These are phyloP conservation scores for Tricholauxania praeusta DNA, from an alignment of 2,888 invertebrate species.

Conservation along the genomic window DNA sequence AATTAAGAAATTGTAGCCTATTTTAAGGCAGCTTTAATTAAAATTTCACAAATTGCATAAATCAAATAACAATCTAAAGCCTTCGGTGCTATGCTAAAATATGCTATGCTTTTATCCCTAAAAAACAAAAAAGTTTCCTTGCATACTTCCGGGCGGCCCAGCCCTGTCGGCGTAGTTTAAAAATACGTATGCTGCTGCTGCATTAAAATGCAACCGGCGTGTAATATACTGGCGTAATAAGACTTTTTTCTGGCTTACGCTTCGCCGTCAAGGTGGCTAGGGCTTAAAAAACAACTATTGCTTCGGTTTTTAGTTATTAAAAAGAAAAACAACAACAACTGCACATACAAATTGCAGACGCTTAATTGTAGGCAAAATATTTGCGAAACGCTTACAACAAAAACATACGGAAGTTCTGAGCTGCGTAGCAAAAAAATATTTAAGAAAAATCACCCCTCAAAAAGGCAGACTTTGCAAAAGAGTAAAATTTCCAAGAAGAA, in stretches of 20 bases:
- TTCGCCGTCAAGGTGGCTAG: too few relatives aligned
- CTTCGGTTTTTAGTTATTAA: too few relatives aligned
- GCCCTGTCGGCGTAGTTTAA: constrained; percentile 22
- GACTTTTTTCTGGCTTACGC: too few relatives aligned
- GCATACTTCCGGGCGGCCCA: constrained; percentile 35
- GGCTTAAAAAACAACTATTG: too few relatives aligned
- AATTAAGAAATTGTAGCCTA: constrained; percentile 46
- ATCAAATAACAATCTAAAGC: background rate
- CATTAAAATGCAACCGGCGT: constrained; percentile 33
- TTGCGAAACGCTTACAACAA: background rate
- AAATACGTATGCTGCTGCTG: background rate
- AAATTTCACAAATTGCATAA: background rate
- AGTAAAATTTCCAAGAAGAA: background rate
- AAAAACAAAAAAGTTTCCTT: background rate
- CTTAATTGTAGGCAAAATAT: constrained; percentile 15
- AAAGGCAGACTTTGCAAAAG: background rate
- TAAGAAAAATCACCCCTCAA: background rate
- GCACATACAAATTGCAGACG: constrained; percentile 22
- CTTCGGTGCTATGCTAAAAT: too few relatives aligned
- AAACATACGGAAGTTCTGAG: too few relatives aligned
- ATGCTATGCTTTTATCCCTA: too few relatives aligned
- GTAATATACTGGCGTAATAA: background rate
- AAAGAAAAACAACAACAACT: background rate
- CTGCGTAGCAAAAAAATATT: too few relatives aligned
- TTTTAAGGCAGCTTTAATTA: constrained; percentile 46